phyloP scores from a whole-genome alignment of 2,113 vertebrate species.

The Mesitornis unicolor region DNA sequence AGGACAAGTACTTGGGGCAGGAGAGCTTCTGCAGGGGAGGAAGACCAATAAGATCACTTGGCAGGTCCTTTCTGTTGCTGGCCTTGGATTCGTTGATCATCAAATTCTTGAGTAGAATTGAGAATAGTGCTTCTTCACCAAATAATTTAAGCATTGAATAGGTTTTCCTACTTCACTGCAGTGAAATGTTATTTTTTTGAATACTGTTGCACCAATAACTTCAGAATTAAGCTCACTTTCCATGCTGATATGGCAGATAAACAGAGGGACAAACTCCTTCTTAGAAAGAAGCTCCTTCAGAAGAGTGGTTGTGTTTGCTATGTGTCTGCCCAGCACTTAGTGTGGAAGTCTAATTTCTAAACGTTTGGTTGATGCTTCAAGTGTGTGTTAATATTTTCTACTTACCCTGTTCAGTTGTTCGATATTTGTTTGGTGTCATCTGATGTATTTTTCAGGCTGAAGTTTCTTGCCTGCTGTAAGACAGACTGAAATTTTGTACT shows the following conservation, averaged over 20 bases:
- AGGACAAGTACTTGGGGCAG: neutral
- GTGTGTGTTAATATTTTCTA: neutral
- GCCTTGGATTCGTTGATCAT: neutral
- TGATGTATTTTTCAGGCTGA: rapidly evolving
- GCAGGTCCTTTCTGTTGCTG: neutral
- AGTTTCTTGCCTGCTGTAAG: neutral
- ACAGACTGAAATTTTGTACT: neutral
- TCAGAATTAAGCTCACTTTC: neutral
- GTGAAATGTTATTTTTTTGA: neutral
- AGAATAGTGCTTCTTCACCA: neutral
- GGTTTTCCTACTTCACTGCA: neutral
- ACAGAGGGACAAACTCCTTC: neutral
- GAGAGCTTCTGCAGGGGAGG: neutral
- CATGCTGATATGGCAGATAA: neutral
- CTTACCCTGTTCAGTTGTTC: neutral
- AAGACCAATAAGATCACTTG: neutral
- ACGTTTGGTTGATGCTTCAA: neutral
- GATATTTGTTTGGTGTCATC: neutral
- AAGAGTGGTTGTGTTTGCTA: neutral
- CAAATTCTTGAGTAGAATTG: neutral
- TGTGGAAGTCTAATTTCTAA: neutral
- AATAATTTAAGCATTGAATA: neutral
- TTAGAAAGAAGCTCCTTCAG: neutral
- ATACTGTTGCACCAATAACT: neutral
- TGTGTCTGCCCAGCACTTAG: neutral